Evolutionary conservation across 2,113 vertebrate species (phyloP).

Genomic region (Callopanchax toddi): DNA sequence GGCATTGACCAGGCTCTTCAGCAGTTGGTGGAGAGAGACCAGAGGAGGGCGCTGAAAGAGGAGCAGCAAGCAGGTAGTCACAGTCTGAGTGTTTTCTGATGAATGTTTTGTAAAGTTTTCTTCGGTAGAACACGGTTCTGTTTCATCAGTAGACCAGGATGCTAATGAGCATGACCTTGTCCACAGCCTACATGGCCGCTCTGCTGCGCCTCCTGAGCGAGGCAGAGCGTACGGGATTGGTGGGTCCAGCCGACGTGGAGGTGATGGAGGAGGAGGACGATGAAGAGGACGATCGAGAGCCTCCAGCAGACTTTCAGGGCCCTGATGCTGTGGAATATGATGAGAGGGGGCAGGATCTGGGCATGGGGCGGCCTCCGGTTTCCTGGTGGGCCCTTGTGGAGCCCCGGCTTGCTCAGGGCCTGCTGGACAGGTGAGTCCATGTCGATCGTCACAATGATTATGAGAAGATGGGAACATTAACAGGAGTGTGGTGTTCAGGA

Average conservation of each 20-base stretch:
- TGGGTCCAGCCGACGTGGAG: constrained; percentile 35
- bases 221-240: constrained; percentile 54
- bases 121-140: too few species aligned
- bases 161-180: background rate
- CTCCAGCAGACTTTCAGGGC: constrained; percentile 65
- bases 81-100: too few species aligned
- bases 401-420: constrained; percentile 69
- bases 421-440: constrained; percentile 70
- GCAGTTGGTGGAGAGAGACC: constrained; percentile 79
- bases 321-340: constrained; percentile 76
- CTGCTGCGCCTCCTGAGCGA: constrained; percentile 79
- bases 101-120: too few species aligned
- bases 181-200: constrained; percentile 72
- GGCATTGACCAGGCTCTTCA: constrained; percentile 80
- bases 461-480: background rate
- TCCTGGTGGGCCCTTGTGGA: constrained; percentile 64
- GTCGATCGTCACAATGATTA: background rate
- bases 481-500: constrained; percentile 34
- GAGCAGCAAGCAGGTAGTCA: constrained; percentile 53
- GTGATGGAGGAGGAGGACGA: constrained; percentile 66
- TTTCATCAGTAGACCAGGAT: too few species aligned
- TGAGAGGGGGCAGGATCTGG: constrained; percentile 69
- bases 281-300: constrained; percentile 63
- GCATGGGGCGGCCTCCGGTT: constrained; percentile 64
- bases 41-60: constrained; percentile 72